phyloP scores from a whole-genome alignment of 2,888 invertebrate species.

The Amiota communis region DNA sequence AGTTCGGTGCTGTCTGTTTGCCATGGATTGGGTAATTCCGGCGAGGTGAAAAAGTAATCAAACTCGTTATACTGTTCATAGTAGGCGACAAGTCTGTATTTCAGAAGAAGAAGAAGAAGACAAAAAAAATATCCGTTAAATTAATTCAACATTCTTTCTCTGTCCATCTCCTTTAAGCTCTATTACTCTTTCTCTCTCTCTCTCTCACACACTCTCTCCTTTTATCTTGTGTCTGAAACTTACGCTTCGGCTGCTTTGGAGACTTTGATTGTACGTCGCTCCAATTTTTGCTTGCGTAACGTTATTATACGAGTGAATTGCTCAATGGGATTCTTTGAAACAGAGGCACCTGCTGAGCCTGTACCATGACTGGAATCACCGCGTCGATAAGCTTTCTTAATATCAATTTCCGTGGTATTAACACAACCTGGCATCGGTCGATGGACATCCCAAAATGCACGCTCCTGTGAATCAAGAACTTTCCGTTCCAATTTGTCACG shows the following conservation, averaged over 20 bases:
- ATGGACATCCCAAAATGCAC: conserved; percentile 99
- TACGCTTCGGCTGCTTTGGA: conserved; percentile 96
- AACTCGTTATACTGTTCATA: conserved; percentile 97
- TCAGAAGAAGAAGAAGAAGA: conserved; percentile 38
- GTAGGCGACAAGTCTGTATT: conserved; percentile 85
- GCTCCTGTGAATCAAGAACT: conserved; percentile 97
- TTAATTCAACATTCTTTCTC: too few species aligned
- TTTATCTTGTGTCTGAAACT: conserved; percentile 72
- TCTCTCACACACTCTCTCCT: not conserved
- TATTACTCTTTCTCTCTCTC: too few species aligned
- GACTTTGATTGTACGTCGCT: conserved; percentile 90
- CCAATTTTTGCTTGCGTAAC: conserved; percentile 84
- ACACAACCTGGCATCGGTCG: conserved; percentile 99
- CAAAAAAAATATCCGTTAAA: not conserved
- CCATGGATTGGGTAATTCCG: conserved; percentile 98
- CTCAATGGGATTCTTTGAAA: conserved; percentile 73
- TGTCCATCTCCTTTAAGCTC: too few species aligned
- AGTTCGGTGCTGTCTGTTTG: conserved; percentile 94
- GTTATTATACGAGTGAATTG: conserved; percentile 79
- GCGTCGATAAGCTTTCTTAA: conserved; percentile 90
- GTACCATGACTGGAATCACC: conserved; percentile 73
- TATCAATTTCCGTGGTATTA: conserved; percentile 98
- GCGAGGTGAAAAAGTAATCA: conserved; percentile 93
- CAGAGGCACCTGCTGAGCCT: conserved; percentile 72
- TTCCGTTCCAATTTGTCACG: conserved; percentile 98